Evolutionary conservation across 2,888 invertebrate genomes (phyloP).

Genomic region (Epirrita christyi): DNA sequence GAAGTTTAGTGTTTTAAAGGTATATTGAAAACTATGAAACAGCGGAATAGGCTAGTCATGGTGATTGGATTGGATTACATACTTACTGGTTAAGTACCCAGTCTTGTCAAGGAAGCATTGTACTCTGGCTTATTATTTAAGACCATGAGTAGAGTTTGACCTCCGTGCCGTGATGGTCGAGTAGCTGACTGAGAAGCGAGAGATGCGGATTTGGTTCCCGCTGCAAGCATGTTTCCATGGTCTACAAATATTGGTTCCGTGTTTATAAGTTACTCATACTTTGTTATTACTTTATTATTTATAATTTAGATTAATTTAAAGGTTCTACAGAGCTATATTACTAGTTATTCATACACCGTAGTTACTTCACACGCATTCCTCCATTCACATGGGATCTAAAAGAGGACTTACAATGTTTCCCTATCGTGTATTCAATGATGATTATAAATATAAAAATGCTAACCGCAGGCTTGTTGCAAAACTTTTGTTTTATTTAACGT

Average conservation of each 20-base stretch:
- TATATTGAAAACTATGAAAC: conserved; percentile 13
- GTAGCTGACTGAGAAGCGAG: no score
- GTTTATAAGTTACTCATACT: no score
- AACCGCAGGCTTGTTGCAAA: conserved; percentile 63
- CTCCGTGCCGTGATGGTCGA: no score
- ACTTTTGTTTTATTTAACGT: conserved; percentile 24
- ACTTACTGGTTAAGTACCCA: not conserved
- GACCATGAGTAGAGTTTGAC: not conserved
- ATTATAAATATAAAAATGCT: conserved; percentile 69
- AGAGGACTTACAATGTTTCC: conserved; percentile 52
- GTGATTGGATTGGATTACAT: conserved; percentile 13
- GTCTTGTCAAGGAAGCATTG: conserved; percentile 6
- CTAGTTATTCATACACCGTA: conserved; percentile 5
- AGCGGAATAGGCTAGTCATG: conserved; percentile 2
- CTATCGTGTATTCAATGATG: conserved; percentile 56
- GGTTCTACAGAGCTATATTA: no score
- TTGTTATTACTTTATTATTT: no score
- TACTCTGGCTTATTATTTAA: conserved; percentile 4
- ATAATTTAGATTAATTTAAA: no score
- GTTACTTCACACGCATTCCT: conserved; percentile 19
- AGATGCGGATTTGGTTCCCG: no score
- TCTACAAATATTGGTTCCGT: no score
- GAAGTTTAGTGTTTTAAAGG: not conserved
- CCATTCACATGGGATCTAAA: conserved; percentile 44
- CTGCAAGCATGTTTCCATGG: no score